Percentiles rank a stretch among this genome's conserved stretches.
phyloP scores from a whole-genome alignment of 1,140 invertebrate species.

The Muscidifurax raptorellus region DNA sequence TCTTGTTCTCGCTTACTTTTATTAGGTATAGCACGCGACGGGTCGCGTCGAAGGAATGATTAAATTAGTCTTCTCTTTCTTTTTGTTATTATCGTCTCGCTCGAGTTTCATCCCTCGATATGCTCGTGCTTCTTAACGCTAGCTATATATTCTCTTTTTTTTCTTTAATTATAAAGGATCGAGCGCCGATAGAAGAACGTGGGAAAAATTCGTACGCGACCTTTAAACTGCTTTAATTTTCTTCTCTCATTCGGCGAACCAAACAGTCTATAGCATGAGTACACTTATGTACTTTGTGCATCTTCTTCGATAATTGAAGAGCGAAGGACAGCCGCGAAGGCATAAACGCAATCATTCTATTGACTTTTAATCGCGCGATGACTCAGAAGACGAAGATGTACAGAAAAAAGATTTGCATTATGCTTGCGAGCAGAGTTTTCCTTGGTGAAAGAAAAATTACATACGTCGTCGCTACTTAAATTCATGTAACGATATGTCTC shows the following conservation, averaged over 20 bases:
- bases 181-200: conserved; percentile 35
- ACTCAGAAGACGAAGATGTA: neutral
- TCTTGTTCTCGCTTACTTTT: conserved; percentile 59
- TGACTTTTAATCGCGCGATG: neutral
- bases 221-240: conserved; percentile 36
- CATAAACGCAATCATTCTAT: conserved; percentile 27
- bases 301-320: neutral
- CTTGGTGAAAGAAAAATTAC: conserved; percentile 28
- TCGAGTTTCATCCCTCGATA: conserved; percentile 49
- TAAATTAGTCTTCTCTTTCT: conserved; percentile 49
- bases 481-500: conserved; percentile 54
- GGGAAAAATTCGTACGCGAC: conserved; percentile 51
- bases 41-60: conserved; percentile 68
- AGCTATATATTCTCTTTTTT: conserved; percentile 16
- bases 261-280: neutral
- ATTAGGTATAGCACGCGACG: conserved; percentile 62
- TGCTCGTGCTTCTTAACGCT: conserved; percentile 44
- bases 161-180: conserved; percentile 22
- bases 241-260: conserved; percentile 2
- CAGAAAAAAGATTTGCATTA: conserved; percentile 22
- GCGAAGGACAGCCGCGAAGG: neutral
- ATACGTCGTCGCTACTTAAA: conserved; percentile 44
- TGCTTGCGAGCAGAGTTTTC: conserved; percentile 2
- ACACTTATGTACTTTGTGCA: neutral
- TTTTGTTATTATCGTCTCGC: conserved; percentile 40